Percentiles rank a stretch among this genome's conserved stretches.
These are phyloP conservation scores for Agrochola lychnidis DNA, from an alignment of 2,888 invertebrate genomes.

Conservation along the genomic window DNA sequence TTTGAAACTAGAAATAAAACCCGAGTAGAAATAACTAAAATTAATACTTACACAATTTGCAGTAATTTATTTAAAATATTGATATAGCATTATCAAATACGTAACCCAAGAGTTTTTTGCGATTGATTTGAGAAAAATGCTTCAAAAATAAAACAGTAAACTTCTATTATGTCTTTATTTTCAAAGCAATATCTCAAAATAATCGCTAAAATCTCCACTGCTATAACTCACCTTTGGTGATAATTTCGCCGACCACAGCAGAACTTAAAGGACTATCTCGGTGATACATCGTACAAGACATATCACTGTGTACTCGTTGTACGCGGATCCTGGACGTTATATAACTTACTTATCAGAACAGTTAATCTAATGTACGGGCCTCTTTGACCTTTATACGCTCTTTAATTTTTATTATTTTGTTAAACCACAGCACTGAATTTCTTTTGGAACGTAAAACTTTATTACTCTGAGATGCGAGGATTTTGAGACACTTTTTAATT, in stretches of 20 bases:
- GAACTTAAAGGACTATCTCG: constrained; percentile 41
- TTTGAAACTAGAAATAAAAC: too few species aligned
- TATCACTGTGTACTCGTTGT: constrained; percentile 23
- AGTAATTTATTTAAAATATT: too few species aligned
- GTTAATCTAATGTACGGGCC: constrained; percentile 54
- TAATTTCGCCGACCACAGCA: constrained; percentile 19
- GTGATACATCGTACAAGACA: constrained; percentile 37
- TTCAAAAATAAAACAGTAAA: neutral
- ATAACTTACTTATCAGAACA: constrained; percentile 48
- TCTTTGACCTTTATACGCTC: constrained; percentile 19
- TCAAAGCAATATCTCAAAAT: neutral
- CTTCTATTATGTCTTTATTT: neutral
- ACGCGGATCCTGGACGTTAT: constrained; percentile 36
- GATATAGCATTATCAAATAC: neutral
- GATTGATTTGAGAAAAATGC: neutral
- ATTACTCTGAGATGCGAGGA: neutral
- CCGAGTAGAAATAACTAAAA: too few species aligned
- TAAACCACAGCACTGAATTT: neutral
- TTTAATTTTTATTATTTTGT: constrained; percentile 45
- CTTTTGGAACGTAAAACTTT: neutral
- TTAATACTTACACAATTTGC: too few species aligned
- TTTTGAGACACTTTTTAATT: neutral
- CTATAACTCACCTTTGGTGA: constrained; percentile 5
- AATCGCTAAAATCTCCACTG: neutral
- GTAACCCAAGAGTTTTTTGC: neutral